Evolutionary conservation across 1,140 invertebrate genomes (phyloP), one percentile per base, ranked within the genome.

Genomic region (Drosophila mauritiana): DNA sequence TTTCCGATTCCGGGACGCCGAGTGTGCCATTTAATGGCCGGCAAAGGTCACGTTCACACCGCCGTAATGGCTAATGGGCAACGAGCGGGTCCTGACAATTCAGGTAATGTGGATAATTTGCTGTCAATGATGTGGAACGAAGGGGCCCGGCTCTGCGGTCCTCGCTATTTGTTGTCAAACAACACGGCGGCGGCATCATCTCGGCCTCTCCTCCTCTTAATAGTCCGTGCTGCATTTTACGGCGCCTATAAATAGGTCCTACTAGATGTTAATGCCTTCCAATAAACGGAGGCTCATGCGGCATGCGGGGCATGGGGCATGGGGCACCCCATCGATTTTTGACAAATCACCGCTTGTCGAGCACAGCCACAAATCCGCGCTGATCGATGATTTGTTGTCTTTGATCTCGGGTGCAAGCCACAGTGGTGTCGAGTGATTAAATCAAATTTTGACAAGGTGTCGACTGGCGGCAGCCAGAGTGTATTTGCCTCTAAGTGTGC

Each of bases 71-170:
- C 83, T 83, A 83, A 88, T 78, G 81, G 75, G 64, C 78, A 75
- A 73, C 64, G 48, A 51, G 48, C 75, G 64, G 64, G 61, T 76
- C 84, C 84, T 88, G 83, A 88, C 83, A 88, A 89, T 88, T 88
- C 83, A 88, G 83, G 83, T 88, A 88, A 88, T 88, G 83, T 88
- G 83, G 83, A 88, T 88, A 88, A 88, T 88, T 88, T 88, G 83
- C 83, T 88, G 83, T 89, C 83, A 89, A 89, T 88, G 83, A 88
- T 88, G 83, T 88, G 83, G 88, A 88, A 88, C 83, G 83, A 70
- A 72, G 72, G 72, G 79, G 65, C 65, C 51, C 54, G 49, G 68
- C 49, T 42, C 31, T 45, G 54, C 49, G 39, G 48, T 86, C 54
- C 83, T 76, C 40, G 64, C 79, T 88, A 89, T 88, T 88, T 88